These are phyloP conservation scores for Pomacea canaliculata DNA, from an alignment of 2,888 invertebrate genomes.

Conservation along the genomic window DNA sequence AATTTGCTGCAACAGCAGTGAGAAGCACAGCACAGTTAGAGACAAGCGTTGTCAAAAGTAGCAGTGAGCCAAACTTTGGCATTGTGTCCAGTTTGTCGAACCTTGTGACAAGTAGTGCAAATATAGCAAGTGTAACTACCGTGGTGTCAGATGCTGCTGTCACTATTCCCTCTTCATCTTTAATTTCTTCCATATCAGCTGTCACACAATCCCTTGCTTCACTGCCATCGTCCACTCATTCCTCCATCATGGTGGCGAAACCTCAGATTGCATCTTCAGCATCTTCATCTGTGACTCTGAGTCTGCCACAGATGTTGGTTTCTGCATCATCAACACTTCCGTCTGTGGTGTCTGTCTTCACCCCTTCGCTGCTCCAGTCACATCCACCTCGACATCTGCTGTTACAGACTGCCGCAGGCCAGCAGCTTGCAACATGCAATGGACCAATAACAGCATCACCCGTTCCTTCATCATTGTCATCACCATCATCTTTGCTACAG, in stretches of 20 bases:
- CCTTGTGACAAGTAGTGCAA: conserved; percentile 10
- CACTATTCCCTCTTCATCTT: conserved; percentile 3
- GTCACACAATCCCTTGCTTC: conserved; percentile 15
- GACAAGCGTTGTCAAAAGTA: conserved; percentile 39
- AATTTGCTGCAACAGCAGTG: conserved; percentile 69
- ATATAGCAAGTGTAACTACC: neutral
- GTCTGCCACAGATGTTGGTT: conserved; percentile 9
- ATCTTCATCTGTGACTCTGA: neutral
- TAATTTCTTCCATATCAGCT: conserved; percentile 2
- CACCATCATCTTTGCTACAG: conserved; percentile 2
- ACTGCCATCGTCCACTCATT: conserved; percentile 22
- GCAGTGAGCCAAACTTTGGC: conserved; percentile 34
- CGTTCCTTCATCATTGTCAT: neutral
- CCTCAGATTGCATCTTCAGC: conserved; percentile 17
- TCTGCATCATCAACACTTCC: conserved; percentile 18
- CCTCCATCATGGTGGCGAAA: conserved; percentile 35
- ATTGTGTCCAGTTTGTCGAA: conserved; percentile 15
- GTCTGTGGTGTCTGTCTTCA: neutral
- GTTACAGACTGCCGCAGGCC: conserved; percentile 5
- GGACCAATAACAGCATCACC: conserved; percentile 32
- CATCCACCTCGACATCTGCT: conserved; percentile 7
- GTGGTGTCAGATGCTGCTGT: conserved; percentile 13
- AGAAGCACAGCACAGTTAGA: conserved; percentile 56
- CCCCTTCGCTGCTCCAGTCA: conserved; percentile 10
- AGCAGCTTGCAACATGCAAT: conserved; percentile 23